Evolutionary conservation across 2,888 invertebrate genomes (phyloP).

Genomic region (Polymixis flavicincta): DNA sequence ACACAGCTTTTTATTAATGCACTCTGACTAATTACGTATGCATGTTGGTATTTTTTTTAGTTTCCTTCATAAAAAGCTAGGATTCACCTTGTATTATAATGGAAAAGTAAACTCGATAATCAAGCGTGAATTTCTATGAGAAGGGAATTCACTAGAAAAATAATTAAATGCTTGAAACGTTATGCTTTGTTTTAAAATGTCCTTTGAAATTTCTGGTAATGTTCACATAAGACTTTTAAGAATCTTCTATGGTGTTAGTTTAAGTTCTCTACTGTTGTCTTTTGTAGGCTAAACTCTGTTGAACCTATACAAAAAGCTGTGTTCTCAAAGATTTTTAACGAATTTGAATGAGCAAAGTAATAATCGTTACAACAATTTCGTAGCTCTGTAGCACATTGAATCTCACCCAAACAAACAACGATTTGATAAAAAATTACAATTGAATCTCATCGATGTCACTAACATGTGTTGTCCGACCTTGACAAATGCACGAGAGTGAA

Average conservation of each 20-base stretch:
- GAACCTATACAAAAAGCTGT: neutral
- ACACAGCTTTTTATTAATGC: slow-evolving; percentile 81
- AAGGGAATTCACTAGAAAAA: neutral
- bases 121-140: slow-evolving; percentile 52
- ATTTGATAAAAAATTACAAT: slow-evolving; percentile 44
- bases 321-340: neutral
- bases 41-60: slow-evolving; percentile 74
- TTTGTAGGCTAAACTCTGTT: neutral
- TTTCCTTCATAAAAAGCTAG: slow-evolving; percentile 65
- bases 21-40: slow-evolving; percentile 83
- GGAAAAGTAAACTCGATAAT: slow-evolving; percentile 66
- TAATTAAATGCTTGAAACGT: neutral
- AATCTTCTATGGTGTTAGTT: neutral
- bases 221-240: neutral
- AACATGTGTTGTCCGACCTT: slow-evolving; percentile 84
- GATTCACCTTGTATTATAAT: slow-evolving; percentile 79
- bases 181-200: slow-evolving; percentile 3
- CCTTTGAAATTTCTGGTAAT: neutral
- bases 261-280: neutral
- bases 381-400: neutral
- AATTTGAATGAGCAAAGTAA: neutral
- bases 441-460: slow-evolving; percentile 72
- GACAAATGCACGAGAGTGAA: slow-evolving; percentile 79
- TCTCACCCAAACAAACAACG: slow-evolving; percentile 25
- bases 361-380: neutral